These are phyloP conservation scores for Actenoides lindsayi DNA, from an alignment of 2,113 vertebrate species.

Conservation along the genomic window DNA sequence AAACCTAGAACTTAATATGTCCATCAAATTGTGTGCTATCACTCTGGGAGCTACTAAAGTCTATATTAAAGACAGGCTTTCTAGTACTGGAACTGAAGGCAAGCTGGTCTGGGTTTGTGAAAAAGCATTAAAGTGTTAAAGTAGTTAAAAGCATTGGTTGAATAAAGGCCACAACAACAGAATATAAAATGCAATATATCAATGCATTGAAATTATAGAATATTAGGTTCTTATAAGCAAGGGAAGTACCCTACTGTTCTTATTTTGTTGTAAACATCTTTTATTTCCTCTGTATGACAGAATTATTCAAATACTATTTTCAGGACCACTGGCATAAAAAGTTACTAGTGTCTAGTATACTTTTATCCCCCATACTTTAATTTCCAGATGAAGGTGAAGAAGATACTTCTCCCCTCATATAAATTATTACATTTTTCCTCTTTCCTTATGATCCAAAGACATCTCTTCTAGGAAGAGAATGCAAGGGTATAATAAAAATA, in stretches of 20 bases:
- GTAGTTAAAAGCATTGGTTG: neutral
- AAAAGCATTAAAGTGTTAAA: neutral
- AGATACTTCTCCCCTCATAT: neutral
- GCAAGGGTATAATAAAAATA: neutral
- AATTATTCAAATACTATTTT: neutral
- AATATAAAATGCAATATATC: neutral
- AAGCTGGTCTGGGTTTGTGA: neutral
- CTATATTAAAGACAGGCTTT: neutral
- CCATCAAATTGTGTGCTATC: neutral
- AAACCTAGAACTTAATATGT: neutral
- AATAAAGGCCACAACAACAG: neutral
- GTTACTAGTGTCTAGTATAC: neutral
- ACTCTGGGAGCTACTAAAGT: neutral
- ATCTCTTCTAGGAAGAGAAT: neutral
- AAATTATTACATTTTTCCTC: neutral
- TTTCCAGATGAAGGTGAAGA: neutral
- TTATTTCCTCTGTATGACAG: neutral
- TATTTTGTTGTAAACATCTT: neutral
- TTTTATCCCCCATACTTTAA: conserved; percentile 12
- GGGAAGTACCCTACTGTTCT: neutral
- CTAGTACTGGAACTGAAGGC: neutral
- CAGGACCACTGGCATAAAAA: neutral
- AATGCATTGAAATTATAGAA: neutral
- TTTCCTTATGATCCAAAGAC: neutral
- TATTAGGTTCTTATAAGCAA: neutral